Evolutionary conservation across 2,797 vertebrate genomes (phyloP).

Genomic region (Momotus momota): DNA sequence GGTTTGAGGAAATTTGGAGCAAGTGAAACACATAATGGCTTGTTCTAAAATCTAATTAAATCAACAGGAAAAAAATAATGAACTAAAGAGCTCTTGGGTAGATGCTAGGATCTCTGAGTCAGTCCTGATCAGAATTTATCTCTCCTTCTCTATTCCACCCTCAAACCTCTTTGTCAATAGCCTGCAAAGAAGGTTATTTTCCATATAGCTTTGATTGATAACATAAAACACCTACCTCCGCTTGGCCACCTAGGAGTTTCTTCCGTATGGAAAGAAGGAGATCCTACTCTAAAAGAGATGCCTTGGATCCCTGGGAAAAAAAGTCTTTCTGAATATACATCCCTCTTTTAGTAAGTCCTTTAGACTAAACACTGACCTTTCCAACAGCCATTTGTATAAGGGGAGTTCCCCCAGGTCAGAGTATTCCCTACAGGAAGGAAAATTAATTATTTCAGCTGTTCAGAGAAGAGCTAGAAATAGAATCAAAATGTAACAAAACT

Average conservation of each 20-base stretch:
- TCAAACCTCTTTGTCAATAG: not conserved
- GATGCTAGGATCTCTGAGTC: not conserved
- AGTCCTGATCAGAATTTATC: not conserved
- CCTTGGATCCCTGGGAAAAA: fast-evolving
- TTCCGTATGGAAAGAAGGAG: not conserved
- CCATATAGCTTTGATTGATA: not conserved
- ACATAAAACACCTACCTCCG: not conserved
- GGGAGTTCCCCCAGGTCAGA: not conserved
- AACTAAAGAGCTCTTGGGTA: not conserved
- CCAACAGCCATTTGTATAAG: not conserved
- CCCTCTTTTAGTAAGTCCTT: not conserved
- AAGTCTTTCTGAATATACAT: not conserved
- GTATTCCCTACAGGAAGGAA: not conserved
- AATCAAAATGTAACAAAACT: not conserved
- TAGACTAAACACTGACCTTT: not conserved
- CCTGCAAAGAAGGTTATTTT: not conserved
- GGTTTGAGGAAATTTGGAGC: not conserved
- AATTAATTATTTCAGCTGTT: not conserved
- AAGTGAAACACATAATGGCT: not conserved
- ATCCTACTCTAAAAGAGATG: not conserved
- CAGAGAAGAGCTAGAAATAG: not conserved
- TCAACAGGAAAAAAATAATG: not conserved
- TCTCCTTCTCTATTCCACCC: not conserved
- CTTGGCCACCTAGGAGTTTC: not conserved
- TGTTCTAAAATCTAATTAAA: not conserved